Conservation (phyloP, 35 echinoderm and acorn worm species). For the Hemicentrotus pulcherrimus region DNA sequence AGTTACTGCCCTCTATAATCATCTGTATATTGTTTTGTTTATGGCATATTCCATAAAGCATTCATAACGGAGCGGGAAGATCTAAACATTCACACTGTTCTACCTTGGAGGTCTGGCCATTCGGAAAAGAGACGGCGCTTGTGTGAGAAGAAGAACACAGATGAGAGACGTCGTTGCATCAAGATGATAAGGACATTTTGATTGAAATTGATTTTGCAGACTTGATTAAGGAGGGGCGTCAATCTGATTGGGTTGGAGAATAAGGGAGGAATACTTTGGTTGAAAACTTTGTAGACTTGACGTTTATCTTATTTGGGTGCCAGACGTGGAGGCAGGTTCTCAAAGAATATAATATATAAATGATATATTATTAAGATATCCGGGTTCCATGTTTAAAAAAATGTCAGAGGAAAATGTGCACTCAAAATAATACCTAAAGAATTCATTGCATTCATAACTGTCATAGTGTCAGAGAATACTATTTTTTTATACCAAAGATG, state of each 20-base stretch:
- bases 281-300: no score
- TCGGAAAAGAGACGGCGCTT: background rate
- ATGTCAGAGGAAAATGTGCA: no score
- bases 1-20: background rate
- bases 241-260: background rate
- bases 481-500: no score
- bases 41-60: constrained; percentile 18
- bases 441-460: no score
- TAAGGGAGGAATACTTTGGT: no score
- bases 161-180: background rate
- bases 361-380: no score
- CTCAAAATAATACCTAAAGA: no score
- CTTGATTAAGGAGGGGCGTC: background rate
- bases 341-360: no score
- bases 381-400: no score
- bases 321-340: no score
- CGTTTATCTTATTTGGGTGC: no score
- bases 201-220: background rate
- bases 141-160: background rate
- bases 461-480: no score
- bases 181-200: background rate
- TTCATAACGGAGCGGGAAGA: background rate
- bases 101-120: background rate
- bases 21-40: constrained; percentile 32
- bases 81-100: background rate